phyloP scores from a whole-genome alignment of 1,140 invertebrate genomes.

The Andricus grossulariae region DNA sequence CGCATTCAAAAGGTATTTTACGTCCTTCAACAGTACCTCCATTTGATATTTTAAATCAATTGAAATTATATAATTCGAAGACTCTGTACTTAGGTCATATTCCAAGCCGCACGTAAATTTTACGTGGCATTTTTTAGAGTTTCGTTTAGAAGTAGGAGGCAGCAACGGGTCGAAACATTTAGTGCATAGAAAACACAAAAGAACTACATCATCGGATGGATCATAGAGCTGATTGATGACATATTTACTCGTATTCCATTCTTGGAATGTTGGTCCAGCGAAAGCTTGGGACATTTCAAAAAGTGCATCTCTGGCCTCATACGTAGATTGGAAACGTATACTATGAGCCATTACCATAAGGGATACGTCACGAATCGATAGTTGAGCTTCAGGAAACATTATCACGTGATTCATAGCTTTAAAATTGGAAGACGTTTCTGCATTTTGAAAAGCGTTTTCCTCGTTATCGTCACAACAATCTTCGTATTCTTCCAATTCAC shows the following conservation, averaged over 20 bases:
- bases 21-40: too few species aligned
- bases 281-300: constrained; percentile 20
- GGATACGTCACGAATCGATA: constrained; percentile 10
- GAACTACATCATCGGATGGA: too few species aligned
- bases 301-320: constrained; percentile 8
- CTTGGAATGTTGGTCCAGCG: constrained; percentile 23
- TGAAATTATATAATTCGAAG: too few species aligned
- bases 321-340: constrained; percentile 16
- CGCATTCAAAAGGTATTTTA: constrained; percentile 33
- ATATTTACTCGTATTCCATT: too few species aligned
- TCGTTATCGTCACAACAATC: background rate
- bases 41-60: too few species aligned
- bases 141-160: too few species aligned
- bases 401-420: constrained; percentile 8
- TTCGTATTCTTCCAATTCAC: background rate
- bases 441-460: background rate
- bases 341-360: constrained; percentile 27
- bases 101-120: too few species aligned
- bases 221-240: too few species aligned
- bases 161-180: too few species aligned
- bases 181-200: too few species aligned
- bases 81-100: too few species aligned
- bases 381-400: constrained; percentile 19
- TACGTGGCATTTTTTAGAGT: too few species aligned
- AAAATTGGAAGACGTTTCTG: background rate